Percentiles rank a stretch among this genome's conserved stretches.
Evolutionary conservation across 2,888 invertebrate genomes (phyloP).

Genomic region (Eupithecia subumbrata): DNA sequence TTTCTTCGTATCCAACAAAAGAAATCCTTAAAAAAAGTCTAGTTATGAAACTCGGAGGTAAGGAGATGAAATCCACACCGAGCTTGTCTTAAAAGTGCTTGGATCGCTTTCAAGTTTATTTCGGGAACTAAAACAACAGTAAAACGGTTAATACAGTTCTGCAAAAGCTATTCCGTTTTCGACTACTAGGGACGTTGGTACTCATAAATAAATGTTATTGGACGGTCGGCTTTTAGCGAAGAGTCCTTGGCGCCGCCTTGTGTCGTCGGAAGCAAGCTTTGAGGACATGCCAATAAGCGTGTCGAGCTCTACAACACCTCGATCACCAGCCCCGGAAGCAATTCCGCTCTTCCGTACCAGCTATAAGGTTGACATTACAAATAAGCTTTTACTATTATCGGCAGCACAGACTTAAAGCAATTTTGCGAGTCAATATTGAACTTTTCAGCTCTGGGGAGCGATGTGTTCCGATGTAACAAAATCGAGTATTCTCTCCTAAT

Average conservation of each 20-base stretch:
- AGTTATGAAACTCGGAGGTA: neutral
- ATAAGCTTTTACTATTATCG: slow-evolving; percentile 69
- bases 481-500: slow-evolving; percentile 53
- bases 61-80: neutral
- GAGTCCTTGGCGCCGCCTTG: slow-evolving; percentile 55
- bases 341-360: slow-evolving; percentile 62
- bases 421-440: slow-evolving; percentile 81
- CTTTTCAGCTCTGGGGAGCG: slow-evolving; percentile 73
- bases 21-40: slow-evolving; percentile 8
- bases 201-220: slow-evolving; percentile 50
- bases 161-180: slow-evolving; percentile 20
- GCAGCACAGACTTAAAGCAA: slow-evolving; percentile 78
- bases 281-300: slow-evolving; percentile 79
- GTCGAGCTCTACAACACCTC: slow-evolving; percentile 74
- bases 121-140: slow-evolving; percentile 16
- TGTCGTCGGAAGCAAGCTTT: slow-evolving; percentile 71
- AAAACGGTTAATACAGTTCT: slow-evolving; percentile 22
- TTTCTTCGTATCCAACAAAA: slow-evolving; percentile 21
- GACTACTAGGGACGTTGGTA: slow-evolving; percentile 30
- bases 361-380: slow-evolving; percentile 73
- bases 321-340: slow-evolving; percentile 61
- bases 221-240: slow-evolving; percentile 61
- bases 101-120: slow-evolving; percentile 21
- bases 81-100: neutral
- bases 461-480: slow-evolving; percentile 73